These are phyloP conservation scores for Eptatretus atami DNA, from an alignment of 2,797 vertebrate genomes.

Conservation along the genomic window DNA sequence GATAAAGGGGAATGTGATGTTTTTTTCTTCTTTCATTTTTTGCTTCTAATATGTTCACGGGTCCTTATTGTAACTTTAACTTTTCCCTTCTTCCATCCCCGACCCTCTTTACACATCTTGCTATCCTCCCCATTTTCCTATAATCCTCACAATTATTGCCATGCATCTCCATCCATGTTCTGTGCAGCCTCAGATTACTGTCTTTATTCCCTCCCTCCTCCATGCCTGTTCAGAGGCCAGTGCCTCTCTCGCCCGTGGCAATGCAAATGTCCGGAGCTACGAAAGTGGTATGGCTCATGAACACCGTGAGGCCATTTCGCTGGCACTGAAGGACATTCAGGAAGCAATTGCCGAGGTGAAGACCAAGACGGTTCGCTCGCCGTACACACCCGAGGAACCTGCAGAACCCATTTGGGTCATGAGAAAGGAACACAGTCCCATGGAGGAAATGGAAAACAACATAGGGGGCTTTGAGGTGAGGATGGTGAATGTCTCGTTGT, in stretches of 20 bases:
- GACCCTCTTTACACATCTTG: too few species aligned
- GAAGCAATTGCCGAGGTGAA: slow-evolving; percentile 94
- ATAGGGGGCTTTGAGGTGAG: background rate
- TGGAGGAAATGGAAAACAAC: slow-evolving; percentile 30
- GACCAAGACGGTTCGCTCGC: slow-evolving; percentile 67
- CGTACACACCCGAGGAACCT: slow-evolving; percentile 78
- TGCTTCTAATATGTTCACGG: too few species aligned
- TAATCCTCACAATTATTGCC: too few species aligned
- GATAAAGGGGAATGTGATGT: too few species aligned
- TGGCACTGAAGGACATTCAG: slow-evolving; percentile 89
- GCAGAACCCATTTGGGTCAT: slow-evolving; percentile 93
- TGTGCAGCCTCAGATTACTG: too few species aligned
- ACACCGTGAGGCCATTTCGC: slow-evolving; percentile 61
- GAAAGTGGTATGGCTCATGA: slow-evolving; percentile 21
- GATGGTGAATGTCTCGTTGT: too few species aligned
- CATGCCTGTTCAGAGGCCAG: background rate
- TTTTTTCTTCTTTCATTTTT: too few species aligned
- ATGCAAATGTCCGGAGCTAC: background rate
- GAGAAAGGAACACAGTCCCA: slow-evolving; percentile 74
- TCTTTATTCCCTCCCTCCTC: too few species aligned
- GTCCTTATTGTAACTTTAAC: too few species aligned
- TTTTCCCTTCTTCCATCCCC: too few species aligned
- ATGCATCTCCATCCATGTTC: too few species aligned
- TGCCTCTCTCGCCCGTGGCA: background rate
- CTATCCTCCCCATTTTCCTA: too few species aligned